Evolutionary conservation across 2,797 vertebrate species (phyloP), one percentile per base, ranked within the genome.

Genomic region (Darevskia nairensis): DNA sequence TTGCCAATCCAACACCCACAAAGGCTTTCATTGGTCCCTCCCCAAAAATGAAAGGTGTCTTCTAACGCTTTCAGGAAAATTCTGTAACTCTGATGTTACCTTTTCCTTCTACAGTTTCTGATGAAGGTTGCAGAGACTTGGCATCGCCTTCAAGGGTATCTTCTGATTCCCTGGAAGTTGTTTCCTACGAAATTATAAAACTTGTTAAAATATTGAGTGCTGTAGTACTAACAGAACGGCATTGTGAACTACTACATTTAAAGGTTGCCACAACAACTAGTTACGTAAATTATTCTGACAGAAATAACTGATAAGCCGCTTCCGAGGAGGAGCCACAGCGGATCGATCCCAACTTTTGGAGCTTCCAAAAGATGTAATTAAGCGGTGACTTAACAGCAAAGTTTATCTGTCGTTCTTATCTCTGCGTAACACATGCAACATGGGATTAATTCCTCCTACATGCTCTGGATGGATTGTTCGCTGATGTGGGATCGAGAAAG

Each of bases 121-220:
- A 84, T 32, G 80, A 71, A 86, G 77, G 35, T 82, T 86, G 88
- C 80, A n/a, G 35, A 27, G 66, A 78, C 79, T 89, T 74, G 76
- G 90, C 72, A 87, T 19, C 90, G 80, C 88, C 80, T 92, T 92
- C 82, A 59, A 90, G 87, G 0, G 35, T 76, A 83, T 96, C 93
- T 77, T 91, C 90, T 68, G 81, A 55, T 75, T 95, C 94, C 77
- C 39, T 81, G 41, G 86, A 85, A 93, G 5, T 86, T 83, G 74
- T 85, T 69, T 95, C 95, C 97, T 97, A 71, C 0, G 87, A 79
- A 89, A 90, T 93, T 90, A 44, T 89, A 29, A 80, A 92, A 81
- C 4, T 46, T 8, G 46, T 68, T 68, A 29, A 44, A 46, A 46
- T 35, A 74, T 71, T 82, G 1, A 87, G 2, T 0, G 0, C 27